Conservation (phyloP, 2,797 vertebrate genomes). For the Gouania willdenowi region DNA sequence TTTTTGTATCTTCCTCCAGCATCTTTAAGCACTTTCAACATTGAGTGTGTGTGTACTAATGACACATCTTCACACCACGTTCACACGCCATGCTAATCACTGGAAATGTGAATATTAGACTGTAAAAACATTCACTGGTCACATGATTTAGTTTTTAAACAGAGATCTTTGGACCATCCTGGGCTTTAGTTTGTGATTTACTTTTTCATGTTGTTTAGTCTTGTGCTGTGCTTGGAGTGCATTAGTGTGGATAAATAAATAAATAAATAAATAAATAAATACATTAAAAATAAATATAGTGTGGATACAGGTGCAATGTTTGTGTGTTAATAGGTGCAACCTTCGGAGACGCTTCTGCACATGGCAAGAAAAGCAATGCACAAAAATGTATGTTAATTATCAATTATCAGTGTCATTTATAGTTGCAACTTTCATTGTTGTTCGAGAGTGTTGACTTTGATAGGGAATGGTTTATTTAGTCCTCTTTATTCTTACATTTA, state of each 20-base stretch:
- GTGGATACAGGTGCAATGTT: neutral
- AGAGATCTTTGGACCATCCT: conserved; percentile 2
- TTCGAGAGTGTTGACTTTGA: no score
- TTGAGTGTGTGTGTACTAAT: neutral
- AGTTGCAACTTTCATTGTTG: no score
- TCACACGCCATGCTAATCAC: no score
- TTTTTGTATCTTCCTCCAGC: neutral
- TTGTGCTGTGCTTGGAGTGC: conserved; percentile 1
- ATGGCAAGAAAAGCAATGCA: no score
- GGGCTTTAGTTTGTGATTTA: conserved; percentile 2
- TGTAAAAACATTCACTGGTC: conserved; percentile 5
- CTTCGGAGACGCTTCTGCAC: no score
- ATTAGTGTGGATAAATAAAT: neutral
- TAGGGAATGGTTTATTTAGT: no score
- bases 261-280: no score
- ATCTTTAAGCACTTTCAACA: neutral
- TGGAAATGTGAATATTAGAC: conserved; percentile 16
- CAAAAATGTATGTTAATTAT: no score
- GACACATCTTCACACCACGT: neutral
- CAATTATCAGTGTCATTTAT: no score
- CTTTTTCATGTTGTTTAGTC: neutral
- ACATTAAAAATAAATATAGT: neutral
- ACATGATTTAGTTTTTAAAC: neutral
- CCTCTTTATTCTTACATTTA: no score
- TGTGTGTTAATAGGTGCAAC: neutral